Conservation (phyloP, 1,140 invertebrate species). For the Drosophila arizonae region DNA sequence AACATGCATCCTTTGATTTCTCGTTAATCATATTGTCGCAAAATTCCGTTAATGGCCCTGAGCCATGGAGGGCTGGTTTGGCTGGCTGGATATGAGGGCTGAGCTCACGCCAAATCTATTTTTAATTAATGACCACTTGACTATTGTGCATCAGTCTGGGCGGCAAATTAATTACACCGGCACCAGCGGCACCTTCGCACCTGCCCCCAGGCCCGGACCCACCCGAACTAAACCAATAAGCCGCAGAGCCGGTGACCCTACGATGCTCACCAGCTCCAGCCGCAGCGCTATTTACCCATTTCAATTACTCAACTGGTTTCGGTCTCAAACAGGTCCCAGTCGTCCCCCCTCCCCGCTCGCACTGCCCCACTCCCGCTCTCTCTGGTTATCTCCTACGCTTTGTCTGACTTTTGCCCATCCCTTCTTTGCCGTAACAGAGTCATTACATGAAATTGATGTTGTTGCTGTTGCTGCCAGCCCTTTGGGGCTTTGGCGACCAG, state of each 20-base stretch:
- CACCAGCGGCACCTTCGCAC: constrained; percentile 15
- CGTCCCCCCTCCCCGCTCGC: neutral
- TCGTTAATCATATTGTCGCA: neutral
- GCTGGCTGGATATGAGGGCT: constrained; percentile 19
- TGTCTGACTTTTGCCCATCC: neutral
- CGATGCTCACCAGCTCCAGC: no score
- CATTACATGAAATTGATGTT: constrained; percentile 9
- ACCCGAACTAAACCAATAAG: constrained; percentile 12
- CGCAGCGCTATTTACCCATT: neutral
- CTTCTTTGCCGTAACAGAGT: neutral
- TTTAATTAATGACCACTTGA: constrained; percentile 63
- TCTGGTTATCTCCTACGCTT: neutral
- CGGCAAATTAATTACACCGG: constrained; percentile 51
- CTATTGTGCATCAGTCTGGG: constrained; percentile 34
- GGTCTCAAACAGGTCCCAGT: constrained; percentile 1
- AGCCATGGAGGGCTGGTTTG: constrained; percentile 1
- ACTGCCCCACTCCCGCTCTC: neutral
- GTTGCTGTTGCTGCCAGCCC: constrained; percentile 6
- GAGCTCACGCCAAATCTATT: constrained; percentile 44
- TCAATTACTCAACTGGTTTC: constrained; percentile 23
- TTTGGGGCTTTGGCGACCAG: neutral
- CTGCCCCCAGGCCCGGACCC: neutral
- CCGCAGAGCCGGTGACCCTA: constrained; percentile 1
- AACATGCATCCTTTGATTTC: neutral
- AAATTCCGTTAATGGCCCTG: neutral